Conservation (phyloP, 1,140 invertebrate genomes). For the Drosophila suzukii region DNA sequence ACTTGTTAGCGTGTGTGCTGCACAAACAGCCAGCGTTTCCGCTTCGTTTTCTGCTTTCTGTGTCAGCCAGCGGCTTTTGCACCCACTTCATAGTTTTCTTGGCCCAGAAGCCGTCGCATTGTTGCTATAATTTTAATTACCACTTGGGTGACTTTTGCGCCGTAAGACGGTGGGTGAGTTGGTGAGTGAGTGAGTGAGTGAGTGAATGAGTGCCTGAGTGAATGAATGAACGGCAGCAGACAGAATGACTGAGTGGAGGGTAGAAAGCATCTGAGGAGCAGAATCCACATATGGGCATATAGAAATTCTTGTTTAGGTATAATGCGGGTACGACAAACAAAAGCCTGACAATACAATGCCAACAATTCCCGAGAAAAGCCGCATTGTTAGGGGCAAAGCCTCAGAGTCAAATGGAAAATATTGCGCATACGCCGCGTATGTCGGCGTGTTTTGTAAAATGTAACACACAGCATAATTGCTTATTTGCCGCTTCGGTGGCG, state of each 20-base stretch:
- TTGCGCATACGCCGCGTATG: slow-evolving; percentile 57
- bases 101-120: slow-evolving; percentile 19
- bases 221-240: slow-evolving; percentile 8
- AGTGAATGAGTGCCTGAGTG: slow-evolving; percentile 12
- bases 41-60: slow-evolving; percentile 65
- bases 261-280: slow-evolving; percentile 5
- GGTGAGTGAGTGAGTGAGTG: slow-evolving; percentile 6
- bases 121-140: slow-evolving; percentile 80
- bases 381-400: slow-evolving; percentile 49
- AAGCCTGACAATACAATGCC: slow-evolving; percentile 57
- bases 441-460: slow-evolving; percentile 19
- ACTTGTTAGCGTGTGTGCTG: slow-evolving; percentile 62
- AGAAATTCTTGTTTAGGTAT: slow-evolving; percentile 13
- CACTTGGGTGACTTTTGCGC: slow-evolving; percentile 53
- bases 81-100: slow-evolving; percentile 1
- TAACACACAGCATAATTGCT: slow-evolving; percentile 59
- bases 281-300: neutral
- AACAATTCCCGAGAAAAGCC: slow-evolving; percentile 30
- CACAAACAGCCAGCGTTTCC: slow-evolving; percentile 38
- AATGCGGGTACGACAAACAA: slow-evolving; percentile 22
- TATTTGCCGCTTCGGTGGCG: slow-evolving; percentile 65
- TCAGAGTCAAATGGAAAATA: slow-evolving; percentile 15
- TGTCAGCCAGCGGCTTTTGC: slow-evolving; percentile 47
- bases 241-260: slow-evolving; percentile 10
- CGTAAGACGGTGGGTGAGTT: slow-evolving; percentile 18